Evolutionary conservation across 1,140 invertebrate genomes (phyloP), one percentile per base, ranked within the genome.

Genomic region (Dysdera silvatica): DNA sequence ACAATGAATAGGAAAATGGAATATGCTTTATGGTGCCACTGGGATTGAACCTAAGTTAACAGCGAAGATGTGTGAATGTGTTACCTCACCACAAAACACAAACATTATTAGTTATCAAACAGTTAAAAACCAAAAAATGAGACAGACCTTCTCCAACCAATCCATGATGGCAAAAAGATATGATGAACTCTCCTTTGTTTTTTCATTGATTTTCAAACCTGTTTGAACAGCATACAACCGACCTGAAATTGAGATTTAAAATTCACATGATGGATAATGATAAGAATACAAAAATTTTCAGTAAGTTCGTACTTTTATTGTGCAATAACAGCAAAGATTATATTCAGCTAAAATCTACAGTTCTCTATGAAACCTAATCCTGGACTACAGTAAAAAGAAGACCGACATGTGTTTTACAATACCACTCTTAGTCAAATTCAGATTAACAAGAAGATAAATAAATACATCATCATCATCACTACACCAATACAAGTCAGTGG

Each of bases 161-260:
- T 95, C 90, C 87, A 99, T 92, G 8, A 98, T 75, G 58, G 81
- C 77, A 74, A 82, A 72, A 5, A 86, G 71, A 51, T 93, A 82
- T 56, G 86, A 77, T 69, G 81, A 81, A 5, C 85, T 86, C 71
- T 89, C 87, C 43, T 82, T 77, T 3, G 82, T 82, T 72, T 83
- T 84, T 12, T 84, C 84, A 69, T 85, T 82, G 45, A 85, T 76
- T 67, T 79, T 78, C 70, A 86, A 77, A 4, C 77, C 85, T 41
- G 72, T 75, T 69, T 87, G 82, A 16, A 85, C 71, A 14, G 82
- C 81, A 77, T 83, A 82, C 14, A 84, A 72, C 5, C 83, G 77
- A 74, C 81, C 84, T 85, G 68, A 48, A 74, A 70, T 65, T 58
- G 66, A 43, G 41, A 6, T 8, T 18, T 33, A n/a, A 7, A 33